Evolutionary conservation across 1,140 invertebrate genomes (phyloP).

Genomic region (Pachypeltis micranthus): DNA sequence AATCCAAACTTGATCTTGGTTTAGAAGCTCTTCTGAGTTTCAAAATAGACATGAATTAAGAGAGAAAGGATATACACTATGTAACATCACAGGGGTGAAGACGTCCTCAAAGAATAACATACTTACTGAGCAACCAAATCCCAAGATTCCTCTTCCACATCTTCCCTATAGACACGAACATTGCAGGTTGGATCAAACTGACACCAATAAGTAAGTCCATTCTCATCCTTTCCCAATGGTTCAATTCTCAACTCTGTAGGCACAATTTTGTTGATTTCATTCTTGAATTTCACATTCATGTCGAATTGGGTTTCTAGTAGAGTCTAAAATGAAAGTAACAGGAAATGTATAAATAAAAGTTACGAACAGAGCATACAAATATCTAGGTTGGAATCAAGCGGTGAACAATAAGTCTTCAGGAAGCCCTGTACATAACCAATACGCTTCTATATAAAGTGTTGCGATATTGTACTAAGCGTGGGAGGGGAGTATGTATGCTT

Average conservation of each 20-base stretch:
- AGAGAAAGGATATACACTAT: slow-evolving; percentile 8
- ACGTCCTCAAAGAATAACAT: too few relatives aligned
- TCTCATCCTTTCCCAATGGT: slow-evolving; percentile 79
- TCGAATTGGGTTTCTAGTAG: slow-evolving; percentile 92
- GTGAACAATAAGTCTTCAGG: slow-evolving; percentile 4
- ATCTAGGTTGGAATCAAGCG: slow-evolving; percentile 5
- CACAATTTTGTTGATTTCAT: slow-evolving; percentile 70
- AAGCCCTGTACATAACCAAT: too few relatives aligned
- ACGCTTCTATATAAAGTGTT: too few relatives aligned
- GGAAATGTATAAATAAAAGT: too few relatives aligned
- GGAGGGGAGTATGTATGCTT: too few relatives aligned
- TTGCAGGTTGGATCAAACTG: slow-evolving; percentile 80
- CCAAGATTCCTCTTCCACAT: slow-evolving; percentile 92
- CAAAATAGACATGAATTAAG: too few relatives aligned
- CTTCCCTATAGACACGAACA: slow-evolving; percentile 83
- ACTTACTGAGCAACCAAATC: slow-evolving; percentile 75
- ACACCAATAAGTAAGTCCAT: slow-evolving; percentile 85
- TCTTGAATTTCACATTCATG: slow-evolving; percentile 84
- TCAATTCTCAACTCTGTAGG: slow-evolving; percentile 67
- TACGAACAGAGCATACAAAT: too few relatives aligned
- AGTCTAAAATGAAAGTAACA: slow-evolving; percentile 46
- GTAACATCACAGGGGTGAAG: neutral
- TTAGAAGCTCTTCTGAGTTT: too few relatives aligned
- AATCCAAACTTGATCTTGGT: too few relatives aligned
- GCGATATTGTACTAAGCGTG: too few relatives aligned